Percentiles rank a stretch among this genome's conserved stretches.
These are phyloP conservation scores for Calycopis cecrops DNA, from an alignment of 1,140 invertebrate genomes.

Conservation along the genomic window DNA sequence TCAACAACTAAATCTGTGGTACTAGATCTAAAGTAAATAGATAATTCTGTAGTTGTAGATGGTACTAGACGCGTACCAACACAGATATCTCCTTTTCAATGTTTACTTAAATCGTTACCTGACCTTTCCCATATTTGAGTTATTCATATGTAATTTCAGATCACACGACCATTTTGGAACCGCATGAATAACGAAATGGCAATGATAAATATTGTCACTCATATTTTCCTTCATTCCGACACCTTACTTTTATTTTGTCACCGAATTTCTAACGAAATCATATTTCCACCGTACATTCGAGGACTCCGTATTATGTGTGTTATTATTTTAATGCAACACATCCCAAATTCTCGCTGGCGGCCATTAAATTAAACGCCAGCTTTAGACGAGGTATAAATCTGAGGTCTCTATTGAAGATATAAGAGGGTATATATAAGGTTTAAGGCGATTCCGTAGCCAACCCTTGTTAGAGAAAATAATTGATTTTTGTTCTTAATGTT, in stretches of 20 bases:
- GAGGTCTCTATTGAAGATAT: slow-evolving; percentile 1
- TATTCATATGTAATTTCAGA: no score
- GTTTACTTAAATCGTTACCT: no score
- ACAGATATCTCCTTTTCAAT: no score
- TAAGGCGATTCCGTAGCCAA: no score
- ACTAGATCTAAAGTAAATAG: no score
- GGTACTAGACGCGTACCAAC: no score
- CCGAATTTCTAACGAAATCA: not conserved
- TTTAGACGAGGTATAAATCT: slow-evolving; percentile 7
- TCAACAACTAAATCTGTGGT: no score
- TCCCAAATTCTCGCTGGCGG: slow-evolving; percentile 6
- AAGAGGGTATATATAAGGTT: not conserved
- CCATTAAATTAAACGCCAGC: slow-evolving; percentile 7
- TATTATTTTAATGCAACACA: slow-evolving; percentile 13
- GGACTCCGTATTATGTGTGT: slow-evolving; percentile 4
- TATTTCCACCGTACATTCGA: slow-evolving; percentile 1
- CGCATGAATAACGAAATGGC: slow-evolving; percentile 5
- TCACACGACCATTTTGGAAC: not conserved
- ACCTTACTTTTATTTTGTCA: not conserved
- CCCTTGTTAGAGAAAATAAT: no score
- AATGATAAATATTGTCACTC: slow-evolving; percentile 4
- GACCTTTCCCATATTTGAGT: no score
- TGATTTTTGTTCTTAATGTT: no score
- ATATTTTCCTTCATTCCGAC: not conserved
- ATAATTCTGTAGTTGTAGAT: no score